Percentiles rank a stretch among this genome's conserved stretches.
These are phyloP conservation scores for Micropoecilia bifurca DNA, from an alignment of 2,797 vertebrate species.

Conservation along the genomic window DNA sequence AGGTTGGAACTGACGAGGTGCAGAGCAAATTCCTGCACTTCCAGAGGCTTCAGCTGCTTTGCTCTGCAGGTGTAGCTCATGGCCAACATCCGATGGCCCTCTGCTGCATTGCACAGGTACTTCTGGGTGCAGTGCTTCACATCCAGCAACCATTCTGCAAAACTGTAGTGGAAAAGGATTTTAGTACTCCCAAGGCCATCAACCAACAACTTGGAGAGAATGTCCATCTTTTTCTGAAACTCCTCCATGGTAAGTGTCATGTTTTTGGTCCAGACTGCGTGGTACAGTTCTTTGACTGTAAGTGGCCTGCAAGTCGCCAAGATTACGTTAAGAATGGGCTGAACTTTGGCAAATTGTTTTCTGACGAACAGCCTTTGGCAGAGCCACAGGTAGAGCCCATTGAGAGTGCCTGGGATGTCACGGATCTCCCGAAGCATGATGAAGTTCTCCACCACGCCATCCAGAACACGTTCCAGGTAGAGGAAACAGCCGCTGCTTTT, in stretches of 20 bases:
- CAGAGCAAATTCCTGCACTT: constrained; percentile 96
- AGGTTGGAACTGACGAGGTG: constrained; percentile 95
- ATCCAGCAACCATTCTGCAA: constrained; percentile 97
- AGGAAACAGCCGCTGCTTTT: constrained; percentile 99
- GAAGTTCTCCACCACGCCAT: constrained; percentile 97
- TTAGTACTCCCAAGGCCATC: constrained; percentile 91
- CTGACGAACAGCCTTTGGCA: constrained; percentile 98
- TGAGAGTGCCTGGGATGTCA: constrained; percentile 97
- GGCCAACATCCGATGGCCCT: constrained; percentile 96
- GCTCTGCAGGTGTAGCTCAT: constrained; percentile 97
- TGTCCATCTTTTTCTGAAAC: constrained; percentile 98
- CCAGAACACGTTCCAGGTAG: constrained; percentile 96
- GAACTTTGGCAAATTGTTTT: constrained; percentile 98
- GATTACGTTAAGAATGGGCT: constrained; percentile 97
- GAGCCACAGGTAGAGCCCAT: constrained; percentile 98
- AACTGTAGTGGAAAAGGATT: constrained; percentile 98
- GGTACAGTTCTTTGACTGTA: constrained; percentile 91
- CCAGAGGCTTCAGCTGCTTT: constrained; percentile 90
- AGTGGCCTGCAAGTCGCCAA: constrained; percentile 94
- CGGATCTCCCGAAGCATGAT: constrained; percentile 98
- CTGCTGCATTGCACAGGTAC: constrained; percentile 96
- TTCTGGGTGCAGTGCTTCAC: constrained; percentile 99
- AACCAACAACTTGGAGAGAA: constrained; percentile 94
- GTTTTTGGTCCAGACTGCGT: constrained; percentile 98
- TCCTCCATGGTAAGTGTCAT: constrained; percentile 93